Conservation (phyloP, 2,797 vertebrate genomes). For the Onychomys torridus region DNA sequence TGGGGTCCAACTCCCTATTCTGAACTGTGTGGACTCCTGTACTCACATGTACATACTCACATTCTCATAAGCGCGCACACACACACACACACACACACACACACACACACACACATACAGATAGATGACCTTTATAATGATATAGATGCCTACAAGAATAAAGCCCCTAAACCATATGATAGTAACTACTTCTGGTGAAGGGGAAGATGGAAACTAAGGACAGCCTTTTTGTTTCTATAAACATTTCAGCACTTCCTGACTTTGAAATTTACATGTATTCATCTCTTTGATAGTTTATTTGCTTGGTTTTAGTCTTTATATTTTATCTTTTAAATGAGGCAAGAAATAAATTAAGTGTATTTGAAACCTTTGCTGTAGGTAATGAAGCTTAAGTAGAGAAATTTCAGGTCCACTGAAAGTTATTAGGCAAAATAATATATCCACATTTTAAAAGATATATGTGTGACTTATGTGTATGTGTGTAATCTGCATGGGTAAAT, state of each 20-base stretch:
- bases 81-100: neutral
- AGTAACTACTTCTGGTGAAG: slow-evolving; percentile 33
- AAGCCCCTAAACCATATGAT: slow-evolving; percentile 23
- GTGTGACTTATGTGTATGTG: neutral
- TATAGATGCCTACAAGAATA: neutral
- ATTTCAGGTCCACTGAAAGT: slow-evolving; percentile 47
- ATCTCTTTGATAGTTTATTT: slow-evolving; percentile 30
- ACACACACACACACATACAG: too few species aligned
- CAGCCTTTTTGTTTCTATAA: slow-evolving; percentile 11
- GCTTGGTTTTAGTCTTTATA: neutral
- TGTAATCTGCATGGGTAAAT: neutral
- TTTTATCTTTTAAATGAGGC: slow-evolving; percentile 49
- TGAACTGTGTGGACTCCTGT: neutral
- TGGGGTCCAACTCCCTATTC: neutral
- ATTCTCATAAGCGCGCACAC: neutral
- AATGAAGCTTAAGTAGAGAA: slow-evolving; percentile 4
- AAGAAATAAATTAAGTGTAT: slow-evolving; percentile 22
- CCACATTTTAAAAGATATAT: neutral
- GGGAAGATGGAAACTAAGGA: neutral
- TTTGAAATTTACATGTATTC: slow-evolving; percentile 19
- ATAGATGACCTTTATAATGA: neutral
- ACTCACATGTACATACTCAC: neutral
- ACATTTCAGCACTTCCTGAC: neutral
- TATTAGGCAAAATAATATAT: neutral
- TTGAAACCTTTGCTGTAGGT: neutral